Evolutionary conservation across 1,140 invertebrate genomes (phyloP), one percentile per base, ranked within the genome.

Genomic region (Musca domestica): DNA sequence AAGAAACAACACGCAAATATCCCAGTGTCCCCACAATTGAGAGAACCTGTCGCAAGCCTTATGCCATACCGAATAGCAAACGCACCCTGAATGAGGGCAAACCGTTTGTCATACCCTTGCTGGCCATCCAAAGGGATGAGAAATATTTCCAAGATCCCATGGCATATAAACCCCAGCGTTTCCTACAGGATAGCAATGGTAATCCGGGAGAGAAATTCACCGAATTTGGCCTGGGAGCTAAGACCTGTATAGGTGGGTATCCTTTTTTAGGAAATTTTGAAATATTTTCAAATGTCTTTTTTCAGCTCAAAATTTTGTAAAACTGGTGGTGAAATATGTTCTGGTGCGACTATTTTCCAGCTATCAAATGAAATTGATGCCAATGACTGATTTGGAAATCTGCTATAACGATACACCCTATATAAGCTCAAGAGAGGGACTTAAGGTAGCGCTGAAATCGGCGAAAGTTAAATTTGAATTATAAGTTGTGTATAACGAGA

Each of bases 91-190:
- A 83, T 22, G 76, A 78, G 70, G 76, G 77, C n/a, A 76, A 73
- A 30, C 72, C 74, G 0, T 10, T 81, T 15, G 76, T 79, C 71
- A 72, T 81, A 27, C 78, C 80, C 0, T 47, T 78, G 1, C 64
- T 76, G 68, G 76, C 76, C 64, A 77, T 81, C 12, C 91, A 92
- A 70, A 76, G 84, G 19, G 86, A 90, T 76, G 82, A 85, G 9
- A 77, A 85, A 46, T 81, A 84, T 71, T 91, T 85, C 75, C 85
- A 87, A 14, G 83, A 91, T 64, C 86, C 86, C 2, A 66, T 81
- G 34, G 72, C 69, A 63, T 87, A 83, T 70, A 77, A 86, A 69
- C 86, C 87, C 3, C 80, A 86, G 19, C 74, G 86, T 56, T 91
- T 91, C 74, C 61, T 71, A n/a, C 61, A 48, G 30, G 64, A 61